A percentile compares a stretch with the other conserved stretches of the same genome.
Evolutionary conservation across 2,113 vertebrate genomes (phyloP).

Genomic region (Entomyzon cyanotis): DNA sequence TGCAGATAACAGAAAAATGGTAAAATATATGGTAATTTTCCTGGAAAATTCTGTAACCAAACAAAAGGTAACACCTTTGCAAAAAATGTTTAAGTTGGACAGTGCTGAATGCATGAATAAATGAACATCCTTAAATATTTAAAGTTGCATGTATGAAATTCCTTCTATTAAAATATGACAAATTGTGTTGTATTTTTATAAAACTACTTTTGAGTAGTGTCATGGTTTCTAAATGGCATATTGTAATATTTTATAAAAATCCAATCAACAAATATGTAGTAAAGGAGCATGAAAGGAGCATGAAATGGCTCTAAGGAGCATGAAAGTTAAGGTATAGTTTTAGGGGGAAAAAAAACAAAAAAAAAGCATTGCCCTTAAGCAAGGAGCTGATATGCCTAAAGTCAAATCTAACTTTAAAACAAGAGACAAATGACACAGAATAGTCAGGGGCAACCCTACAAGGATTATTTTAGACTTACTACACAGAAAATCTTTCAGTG

Average conservation of each 20-base stretch:
- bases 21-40: background rate
- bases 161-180: background rate
- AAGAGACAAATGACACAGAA: too few species aligned
- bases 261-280: background rate
- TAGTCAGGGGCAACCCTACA: background rate
- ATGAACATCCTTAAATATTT: background rate
- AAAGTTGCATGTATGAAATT: background rate
- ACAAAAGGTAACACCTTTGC: background rate
- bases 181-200: background rate
- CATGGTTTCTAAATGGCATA: background rate
- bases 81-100: background rate
- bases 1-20: background rate
- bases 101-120: background rate
- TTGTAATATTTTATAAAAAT: background rate
- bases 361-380: background rate
- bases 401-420: background rate
- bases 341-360: background rate
- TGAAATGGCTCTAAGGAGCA: background rate
- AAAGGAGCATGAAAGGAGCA: too few species aligned
- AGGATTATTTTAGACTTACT: background rate
- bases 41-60: background rate
- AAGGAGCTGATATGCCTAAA: background rate
- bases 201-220: background rate
- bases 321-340: background rate
- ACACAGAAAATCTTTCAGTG: rapidly evolving